Evolutionary conservation across 53 echinoderm and acorn worm genomes (phyloP).

Genomic region (Henricia sp.): DNA sequence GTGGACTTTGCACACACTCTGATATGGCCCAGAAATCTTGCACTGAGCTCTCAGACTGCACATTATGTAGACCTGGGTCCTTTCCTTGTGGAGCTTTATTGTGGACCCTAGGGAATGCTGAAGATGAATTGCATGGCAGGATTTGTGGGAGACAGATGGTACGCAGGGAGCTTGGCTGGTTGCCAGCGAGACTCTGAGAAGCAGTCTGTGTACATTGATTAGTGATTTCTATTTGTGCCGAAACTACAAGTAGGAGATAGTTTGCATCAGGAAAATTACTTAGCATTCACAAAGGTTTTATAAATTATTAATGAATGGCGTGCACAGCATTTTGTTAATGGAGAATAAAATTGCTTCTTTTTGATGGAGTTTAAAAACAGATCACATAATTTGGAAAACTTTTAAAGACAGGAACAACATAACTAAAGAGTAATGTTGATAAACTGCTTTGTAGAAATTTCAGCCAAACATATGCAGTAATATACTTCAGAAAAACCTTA

Average conservation of each 20-base stretch:
- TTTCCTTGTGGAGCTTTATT: not conserved
- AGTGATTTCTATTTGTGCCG: too few relatives aligned
- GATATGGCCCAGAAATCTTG: not conserved
- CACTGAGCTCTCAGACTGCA: not conserved
- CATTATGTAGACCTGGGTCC: not conserved
- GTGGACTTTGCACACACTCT: not conserved
- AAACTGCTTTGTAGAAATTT: too few relatives aligned
- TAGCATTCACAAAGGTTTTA: too few relatives aligned
- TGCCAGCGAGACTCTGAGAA: not conserved
- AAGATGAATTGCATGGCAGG: slow-evolving; percentile 24
- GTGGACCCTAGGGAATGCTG: not conserved
- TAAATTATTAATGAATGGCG: too few relatives aligned
- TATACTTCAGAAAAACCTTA: not conserved
- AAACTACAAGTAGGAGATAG: too few relatives aligned
- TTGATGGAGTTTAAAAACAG: too few relatives aligned
- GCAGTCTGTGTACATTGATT: not conserved
- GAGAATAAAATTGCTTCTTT: not conserved
- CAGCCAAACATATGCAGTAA: too few relatives aligned
- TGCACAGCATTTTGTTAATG: too few relatives aligned
- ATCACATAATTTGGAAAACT: too few relatives aligned
- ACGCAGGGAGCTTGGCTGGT: not conserved
- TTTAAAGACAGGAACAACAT: too few relatives aligned
- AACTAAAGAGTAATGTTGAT: too few relatives aligned
- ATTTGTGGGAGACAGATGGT: slow-evolving; percentile 11
- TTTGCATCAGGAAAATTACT: too few relatives aligned